phyloP scores from a whole-genome alignment of 2,797 vertebrate genomes.

The Dicrostonyx torquatus region DNA sequence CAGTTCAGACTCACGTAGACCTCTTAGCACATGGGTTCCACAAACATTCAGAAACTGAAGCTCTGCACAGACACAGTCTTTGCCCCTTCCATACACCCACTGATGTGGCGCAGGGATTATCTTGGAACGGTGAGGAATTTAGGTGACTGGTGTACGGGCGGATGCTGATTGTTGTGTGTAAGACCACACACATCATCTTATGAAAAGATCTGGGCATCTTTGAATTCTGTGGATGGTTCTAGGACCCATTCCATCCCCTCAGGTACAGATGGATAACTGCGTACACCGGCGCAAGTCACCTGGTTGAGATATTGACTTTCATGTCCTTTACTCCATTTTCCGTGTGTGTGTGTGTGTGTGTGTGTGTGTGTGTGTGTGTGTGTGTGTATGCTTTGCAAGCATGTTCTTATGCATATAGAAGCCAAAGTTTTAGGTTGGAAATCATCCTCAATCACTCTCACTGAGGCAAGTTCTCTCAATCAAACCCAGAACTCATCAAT shows the following conservation, averaged over 20 bases:
- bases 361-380: background rate
- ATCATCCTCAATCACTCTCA: background rate
- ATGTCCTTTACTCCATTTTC: background rate
- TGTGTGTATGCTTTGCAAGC: background rate
- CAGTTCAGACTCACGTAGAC: rapidly evolving
- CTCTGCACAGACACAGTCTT: background rate
- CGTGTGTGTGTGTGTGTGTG: background rate
- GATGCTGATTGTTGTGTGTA: background rate
- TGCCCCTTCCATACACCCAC: background rate
- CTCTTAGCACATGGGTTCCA: background rate
- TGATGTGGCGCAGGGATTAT: rapidly evolving
- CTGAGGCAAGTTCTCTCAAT: background rate
- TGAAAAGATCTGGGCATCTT: background rate
- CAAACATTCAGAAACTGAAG: background rate
- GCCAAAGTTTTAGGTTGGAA: background rate
- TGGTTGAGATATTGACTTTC: rapidly evolving
- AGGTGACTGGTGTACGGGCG: too few species aligned
- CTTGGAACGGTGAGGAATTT: background rate
- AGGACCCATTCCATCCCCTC: background rate
- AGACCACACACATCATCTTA: too few species aligned
- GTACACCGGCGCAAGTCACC: background rate
- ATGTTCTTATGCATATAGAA: background rate
- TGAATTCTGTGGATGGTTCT: background rate
- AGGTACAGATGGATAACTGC: background rate
- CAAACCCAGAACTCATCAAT: background rate